phyloP scores from a whole-genome alignment of 1,140 invertebrate genomes.

The Drosophila eugracilis region DNA sequence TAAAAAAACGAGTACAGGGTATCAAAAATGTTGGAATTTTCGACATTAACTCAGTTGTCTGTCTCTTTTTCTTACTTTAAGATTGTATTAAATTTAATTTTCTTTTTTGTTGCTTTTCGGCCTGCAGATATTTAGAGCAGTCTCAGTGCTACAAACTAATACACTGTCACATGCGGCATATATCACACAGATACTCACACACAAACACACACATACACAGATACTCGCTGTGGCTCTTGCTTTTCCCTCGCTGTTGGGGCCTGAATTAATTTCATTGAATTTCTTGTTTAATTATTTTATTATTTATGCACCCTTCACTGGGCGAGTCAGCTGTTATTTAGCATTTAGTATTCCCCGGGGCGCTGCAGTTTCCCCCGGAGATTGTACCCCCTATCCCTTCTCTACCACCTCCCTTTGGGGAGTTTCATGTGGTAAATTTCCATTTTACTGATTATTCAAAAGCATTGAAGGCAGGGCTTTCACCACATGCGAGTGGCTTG shows the following conservation, averaged over 20 bases:
- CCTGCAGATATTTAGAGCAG: conserved; percentile 70
- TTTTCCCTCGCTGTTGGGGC: conserved; percentile 44
- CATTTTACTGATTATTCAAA: conserved; percentile 62
- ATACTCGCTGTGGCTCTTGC: conserved; percentile 24
- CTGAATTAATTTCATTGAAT: conserved; percentile 79
- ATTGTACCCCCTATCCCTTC: no score
- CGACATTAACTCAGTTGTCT: conserved; percentile 10
- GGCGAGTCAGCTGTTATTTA: conserved; percentile 58
- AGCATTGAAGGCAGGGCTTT: conserved; percentile 25
- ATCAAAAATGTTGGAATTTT: neutral
- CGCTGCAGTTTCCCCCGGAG: conserved; percentile 1
- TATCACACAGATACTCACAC: conserved; percentile 37
- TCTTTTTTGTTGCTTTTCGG: conserved; percentile 55
- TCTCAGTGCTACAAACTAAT: conserved; percentile 32
- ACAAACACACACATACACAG: conserved; percentile 17
- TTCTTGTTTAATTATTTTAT: conserved; percentile 82
- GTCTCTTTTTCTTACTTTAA: conserved; percentile 14
- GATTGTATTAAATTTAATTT: conserved; percentile 52
- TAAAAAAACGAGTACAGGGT: conserved; percentile 23
- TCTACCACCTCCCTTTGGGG: conserved; percentile 4
- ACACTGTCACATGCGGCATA: conserved; percentile 31
- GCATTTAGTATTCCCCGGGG: conserved; percentile 31
- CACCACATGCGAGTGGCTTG: conserved; percentile 36
- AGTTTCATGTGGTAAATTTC: conserved; percentile 47
- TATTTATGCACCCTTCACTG: conserved; percentile 72